phyloP scores from a whole-genome alignment of 1,140 invertebrate genomes.

The Drosophila azteca region DNA sequence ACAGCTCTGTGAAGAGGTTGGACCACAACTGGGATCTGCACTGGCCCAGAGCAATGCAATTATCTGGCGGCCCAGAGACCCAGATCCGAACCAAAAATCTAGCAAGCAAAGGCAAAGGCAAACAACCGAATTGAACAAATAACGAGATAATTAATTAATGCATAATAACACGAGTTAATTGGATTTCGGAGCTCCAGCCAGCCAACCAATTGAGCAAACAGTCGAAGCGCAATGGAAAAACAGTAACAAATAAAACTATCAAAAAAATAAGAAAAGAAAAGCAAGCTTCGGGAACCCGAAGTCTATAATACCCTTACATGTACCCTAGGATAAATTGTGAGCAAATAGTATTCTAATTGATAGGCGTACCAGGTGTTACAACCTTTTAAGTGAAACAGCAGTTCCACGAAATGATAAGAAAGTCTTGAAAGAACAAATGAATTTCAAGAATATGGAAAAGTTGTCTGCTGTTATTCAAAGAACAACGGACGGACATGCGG shows the following conservation, averaged over 20 bases:
- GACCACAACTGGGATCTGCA: conserved; percentile 17
- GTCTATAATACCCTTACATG: no score
- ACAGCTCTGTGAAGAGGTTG: neutral
- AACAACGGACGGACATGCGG: no score
- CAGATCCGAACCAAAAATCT: conserved; percentile 4
- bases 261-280: conserved; percentile 1
- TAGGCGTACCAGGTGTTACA: no score
- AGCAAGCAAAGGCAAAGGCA: conserved; percentile 37
- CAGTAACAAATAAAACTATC: conserved; percentile 6
- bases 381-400: no score
- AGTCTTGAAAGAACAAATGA: no score
- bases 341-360: no score
- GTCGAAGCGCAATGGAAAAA: conserved; percentile 48
- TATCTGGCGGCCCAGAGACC: conserved; percentile 10
- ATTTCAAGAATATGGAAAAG: no score
- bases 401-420: no score
- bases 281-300: no score
- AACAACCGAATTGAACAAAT: conserved; percentile 57
- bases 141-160: conserved; percentile 46
- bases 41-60: conserved; percentile 14
- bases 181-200: conserved; percentile 11
- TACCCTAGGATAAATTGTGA: no score
- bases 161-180: conserved; percentile 45
- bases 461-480: no score
- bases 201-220: conserved; percentile 30